Evolutionary conservation across 1,140 invertebrate genomes (phyloP), one percentile per base, ranked within the genome.

Genomic region (Neomicropteryx cornuta): DNA sequence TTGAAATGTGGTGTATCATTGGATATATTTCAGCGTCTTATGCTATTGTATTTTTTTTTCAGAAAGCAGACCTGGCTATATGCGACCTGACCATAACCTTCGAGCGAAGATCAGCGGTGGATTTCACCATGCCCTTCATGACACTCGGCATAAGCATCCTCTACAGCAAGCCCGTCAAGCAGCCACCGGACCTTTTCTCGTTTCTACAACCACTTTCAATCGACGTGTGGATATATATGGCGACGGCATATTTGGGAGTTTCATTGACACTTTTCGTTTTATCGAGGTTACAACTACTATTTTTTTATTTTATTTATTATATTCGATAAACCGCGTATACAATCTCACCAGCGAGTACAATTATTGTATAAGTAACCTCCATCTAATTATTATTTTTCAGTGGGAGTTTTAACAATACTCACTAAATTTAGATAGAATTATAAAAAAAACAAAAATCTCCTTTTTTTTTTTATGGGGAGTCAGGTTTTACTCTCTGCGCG

Each of bases 211-310:
- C 92, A 2, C 77, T 96, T 39, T 89, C 87, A 3, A 66, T 85
- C 5, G 83, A 90, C 51, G 91, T 96, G 11, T 97, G 92, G 92
- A 77, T 95, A 43, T 92, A 87, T 58, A 90, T 91, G 77, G 81
- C 79, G 0, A 83, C 83, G 0, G 87, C 89, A 6, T 94, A 89
- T 60, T 64, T 95, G 23, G 78, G 79, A 18, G 84, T 95, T 23
- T 91, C 88, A 1, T 53, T 89, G 22, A 66, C 90, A 31, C 72
- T 95, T n/a, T 93, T 84, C 50, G 57, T 91, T 36, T 70, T 87
- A 40, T 85, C 85, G 3, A 79, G 87, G 83, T 86, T 66, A 65
- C 47, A 33, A 39, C 35, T 21, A 36, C 33, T 18, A 11, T 27
- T 41, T 19, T 18, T 18, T 36, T 24, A 29, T 10, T 32, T 24